Base-by-base conservation (phyloP, 2,797 vertebrate genomes). In the Gymnodraco acuticeps region DNA sequence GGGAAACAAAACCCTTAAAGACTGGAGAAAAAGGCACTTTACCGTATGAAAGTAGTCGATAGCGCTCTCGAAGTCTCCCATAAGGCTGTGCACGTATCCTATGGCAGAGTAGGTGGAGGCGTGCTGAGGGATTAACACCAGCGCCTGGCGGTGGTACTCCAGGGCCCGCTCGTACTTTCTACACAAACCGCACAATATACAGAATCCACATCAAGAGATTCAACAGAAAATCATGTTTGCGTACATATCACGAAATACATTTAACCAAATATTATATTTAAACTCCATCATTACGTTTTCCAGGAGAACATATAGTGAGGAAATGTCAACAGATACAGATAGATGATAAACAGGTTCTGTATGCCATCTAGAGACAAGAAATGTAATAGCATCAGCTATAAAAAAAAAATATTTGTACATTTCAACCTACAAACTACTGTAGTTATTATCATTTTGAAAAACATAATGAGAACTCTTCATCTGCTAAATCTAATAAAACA, bases 21-120 rank as follows among this genome's bases (percentile, higher is more conserved):
- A 45, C 1, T 10, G 15, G 63, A 46, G 10, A 16, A 46, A 14
- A 59, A 45, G 15, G 19, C 3, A 43, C 7, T 12, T 3, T 95
- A 99, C 98, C 68, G 98, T 99, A 69, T 99, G 98, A 92, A 99
- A 99, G 90, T 99, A 99, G 95, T 99, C 98, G 15, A 99, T 98
- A 5, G 98, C 97, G 0, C 96, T 99, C 92, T 99, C 98, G 72
- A 99, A 99, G 87, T 98, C 98, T 33, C 98, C 98, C 97, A 98
- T 99, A 45, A 99, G 96, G 89, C 98, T 99, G 73, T 99, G 97
- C 33, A 99, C 98, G 11, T 99, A 99, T 82, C 98, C 98, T 51
- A 99, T 99, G 67, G 98, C 96, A 13, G 98, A 95, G 51, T 99
- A 99, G 27, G 98, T 99, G n/a, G 98, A 99, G 2, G 98, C 97